Base-by-base conservation (phyloP, 1,140 invertebrate species). In the Pseudomyrmex dendroicus region DNA sequence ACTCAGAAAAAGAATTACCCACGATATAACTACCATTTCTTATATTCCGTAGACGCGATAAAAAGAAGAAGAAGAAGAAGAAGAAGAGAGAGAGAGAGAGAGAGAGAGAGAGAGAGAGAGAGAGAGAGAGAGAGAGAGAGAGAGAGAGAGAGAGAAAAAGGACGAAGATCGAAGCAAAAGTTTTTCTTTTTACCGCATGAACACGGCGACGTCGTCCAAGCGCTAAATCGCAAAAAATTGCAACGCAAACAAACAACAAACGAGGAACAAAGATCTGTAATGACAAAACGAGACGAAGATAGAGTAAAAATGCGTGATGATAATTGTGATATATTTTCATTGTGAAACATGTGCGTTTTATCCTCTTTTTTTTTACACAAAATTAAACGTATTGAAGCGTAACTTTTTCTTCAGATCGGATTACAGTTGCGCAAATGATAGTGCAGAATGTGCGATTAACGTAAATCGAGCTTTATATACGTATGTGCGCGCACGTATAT, bases 11-110 rank as follows among this genome's bases (percentile, higher is more conserved):
- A 48, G 25, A 78, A 9, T 59, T 70, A 70, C 35, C 15, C 2
- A 22, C 48, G 54, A 78, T 78, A 78, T 78, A 70, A 78, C 35
- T 54, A 48, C 15, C 15, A 70, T 78, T 70, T 78, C 70, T 78
- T 50, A 70, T 70, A 78, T 17, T 15, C 48, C 17, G 9, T 10
- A 68, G 1, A 13, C 15, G 17, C n/a, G n/a, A n/a, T n/a, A n/a
- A n/a, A n/a, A n/a, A n/a, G n/a, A n/a, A n/a, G n/a, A n/a, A n/a
- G n/a, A n/a, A n/a, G n/a, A n/a, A n/a, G n/a, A 8, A n/a, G 35
- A 44, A 22, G 8, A 13, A 9, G 44, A 17, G 7, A 22, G 7
- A 2, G 17, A 13, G 22, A 56, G 59, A 1, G 3, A 59, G 12
- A 61, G 1, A 20, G 17, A 8, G 54, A 59, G 2, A 50, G 15